These are phyloP conservation scores for Nesogale talazaci DNA, from an alignment of 2,113 vertebrate species.

Conservation along the genomic window DNA sequence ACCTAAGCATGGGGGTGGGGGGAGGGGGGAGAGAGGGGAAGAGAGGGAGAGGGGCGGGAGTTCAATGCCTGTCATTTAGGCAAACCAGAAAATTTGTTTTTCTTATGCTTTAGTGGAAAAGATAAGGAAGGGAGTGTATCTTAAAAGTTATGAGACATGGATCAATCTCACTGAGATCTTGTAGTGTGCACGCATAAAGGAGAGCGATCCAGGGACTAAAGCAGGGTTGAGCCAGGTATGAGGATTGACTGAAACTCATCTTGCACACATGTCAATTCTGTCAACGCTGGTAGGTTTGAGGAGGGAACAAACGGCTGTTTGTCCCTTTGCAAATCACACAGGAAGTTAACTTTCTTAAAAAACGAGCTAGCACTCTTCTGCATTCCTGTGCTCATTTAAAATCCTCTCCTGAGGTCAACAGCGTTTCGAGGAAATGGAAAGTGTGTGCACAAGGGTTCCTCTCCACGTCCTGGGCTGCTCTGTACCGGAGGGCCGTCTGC, in stretches of 20 bases:
- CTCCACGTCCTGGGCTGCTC: slow-evolving; percentile 7
- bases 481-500: background rate
- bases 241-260: slow-evolving; percentile 48
- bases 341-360: slow-evolving; percentile 39
- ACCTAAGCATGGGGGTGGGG: slow-evolving; percentile 19
- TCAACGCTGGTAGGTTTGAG: background rate
- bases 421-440: background rate
- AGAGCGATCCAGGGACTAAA: background rate
- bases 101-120: slow-evolving; percentile 39
- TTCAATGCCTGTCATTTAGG: background rate
- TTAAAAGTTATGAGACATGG: background rate
- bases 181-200: background rate
- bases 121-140: slow-evolving; percentile 9
- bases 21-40: slow-evolving; percentile 13
- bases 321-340: background rate
- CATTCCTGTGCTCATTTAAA: slow-evolving; percentile 21
- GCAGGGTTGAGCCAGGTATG: background rate
- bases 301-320: background rate
- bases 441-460: background rate
- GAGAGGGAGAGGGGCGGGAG: background rate
- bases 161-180: background rate
- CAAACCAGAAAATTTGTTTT: slow-evolving; percentile 53
- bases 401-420: slow-evolving; percentile 2
- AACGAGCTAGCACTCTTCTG: background rate
- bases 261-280: slow-evolving; percentile 41